Base-by-base conservation (phyloP, 2,888 invertebrate genomes). In the Vesta saturnalis region DNA sequence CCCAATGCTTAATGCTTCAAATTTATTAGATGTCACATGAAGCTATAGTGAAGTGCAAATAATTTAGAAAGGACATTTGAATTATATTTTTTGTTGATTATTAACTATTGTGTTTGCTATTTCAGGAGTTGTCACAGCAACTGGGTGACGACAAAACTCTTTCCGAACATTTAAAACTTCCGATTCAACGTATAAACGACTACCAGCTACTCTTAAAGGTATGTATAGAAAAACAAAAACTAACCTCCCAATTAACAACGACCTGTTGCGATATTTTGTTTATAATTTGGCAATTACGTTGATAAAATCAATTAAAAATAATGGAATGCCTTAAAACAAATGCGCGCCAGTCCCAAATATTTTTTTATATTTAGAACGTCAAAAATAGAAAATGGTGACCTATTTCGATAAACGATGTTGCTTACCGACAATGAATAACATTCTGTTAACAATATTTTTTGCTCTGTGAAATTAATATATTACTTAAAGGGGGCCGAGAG, bases 151-250 rank as follows among this genome's bases (percentile, higher is more conserved):
- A 95, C 84, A 95, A 96, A 86, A 91, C 90, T 78, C 89, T 96
- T 79, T 88, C 91, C 79, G 96, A 96, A 85, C 96, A 97, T 86
- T 89, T 97, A 77, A 94, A 96, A 86, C 90, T 96, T 79, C 96
- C 97, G 78, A 94, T 95, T 82, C 95, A 96, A 87, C 91, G 97
- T 83, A 95, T 97, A 84, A 96, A 95, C 91, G 96, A 97, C 88
- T 97, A 97, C 85, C 96, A 96, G 86, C 92, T 96, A 79, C 91
- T 97, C 71, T 88, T 97, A 76, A 95, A 96, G 93, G 97, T 95
- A 85, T 85, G 84, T 19, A n/a, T 23, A 8, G 8, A 23, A 23
- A 23, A 23, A 5, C 3, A 23, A 23, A 23, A 8, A 19, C 43
- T 59, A 21, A 59, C 59, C 59, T 59, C 43, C 18, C 57, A 12